Evolutionary conservation across 2,113 vertebrate genomes (phyloP), one percentile per base, ranked within the genome.

Genomic region (Motacilla alba): DNA sequence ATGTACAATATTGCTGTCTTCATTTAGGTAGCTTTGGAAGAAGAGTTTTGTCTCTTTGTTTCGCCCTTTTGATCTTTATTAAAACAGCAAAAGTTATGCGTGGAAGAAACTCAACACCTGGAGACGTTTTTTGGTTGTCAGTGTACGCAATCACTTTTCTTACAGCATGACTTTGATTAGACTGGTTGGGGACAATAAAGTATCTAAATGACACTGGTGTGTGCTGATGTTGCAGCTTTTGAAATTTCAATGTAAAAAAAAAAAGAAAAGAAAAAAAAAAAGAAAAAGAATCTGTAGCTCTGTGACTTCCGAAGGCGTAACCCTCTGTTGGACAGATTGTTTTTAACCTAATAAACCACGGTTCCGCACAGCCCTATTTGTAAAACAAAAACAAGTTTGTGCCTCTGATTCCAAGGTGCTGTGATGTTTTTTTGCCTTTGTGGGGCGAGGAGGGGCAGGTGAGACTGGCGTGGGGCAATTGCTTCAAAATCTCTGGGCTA

Each of bases 361-460:
- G 88, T 96, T 78, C 96, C 30, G 91, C 96, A 95, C 97, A 98
- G 97, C 96, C 96, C 97, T 95, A 7, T 91, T 92, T 96, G 97
- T 95, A 97, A 97, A 96, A 95, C 83, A 89, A 77, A 93, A 76
- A 23, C 94, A 93, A 94, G 97, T 96, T 92, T 96, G 96, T 97
- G 97, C 97, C 98, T 97, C 97, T 96, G 96, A 97, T 97, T 96
- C 94, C 88, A 96, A 96, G 97, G 97, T 98, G 97, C 98, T 98
- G 97, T 96, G 96, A 88, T 60, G 75, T 59, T 66, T 69, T 69
- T 82, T 46, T 85, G 89, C 94, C 93, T 95, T 85, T 94, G 92
- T 60, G 93, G 95, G 88, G 89, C 0, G 28, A 93, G 96, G 91
- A 69, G 46, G 87, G 94, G 92, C 87, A 82, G 93, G 87, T 47